A percentile compares a stretch with the other conserved stretches of the same genome.
Evolutionary conservation across 2,113 vertebrate species (phyloP).

Genomic region (Callithrix jacchus): DNA sequence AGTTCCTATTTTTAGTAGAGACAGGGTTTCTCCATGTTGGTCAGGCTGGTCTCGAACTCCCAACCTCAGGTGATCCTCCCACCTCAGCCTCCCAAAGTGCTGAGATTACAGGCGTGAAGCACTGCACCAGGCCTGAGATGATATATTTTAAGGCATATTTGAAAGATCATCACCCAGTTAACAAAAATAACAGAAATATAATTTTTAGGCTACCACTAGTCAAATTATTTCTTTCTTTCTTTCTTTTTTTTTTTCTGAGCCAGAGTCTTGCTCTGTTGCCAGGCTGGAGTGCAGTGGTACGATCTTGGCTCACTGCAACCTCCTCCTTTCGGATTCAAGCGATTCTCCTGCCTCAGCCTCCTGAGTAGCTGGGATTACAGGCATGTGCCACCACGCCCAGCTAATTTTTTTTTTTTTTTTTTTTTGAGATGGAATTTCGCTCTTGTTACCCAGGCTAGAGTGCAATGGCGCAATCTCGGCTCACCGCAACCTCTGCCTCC

Average conservation of each 20-base stretch:
- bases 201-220: background rate
- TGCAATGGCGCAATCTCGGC: too few species aligned
- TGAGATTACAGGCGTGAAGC: too few species aligned
- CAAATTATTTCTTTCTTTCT: too few species aligned
- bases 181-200: background rate
- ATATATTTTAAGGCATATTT: background rate
- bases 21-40: too few species aligned
- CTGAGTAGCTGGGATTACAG: background rate
- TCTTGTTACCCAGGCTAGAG: too few species aligned
- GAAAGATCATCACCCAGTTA: background rate
- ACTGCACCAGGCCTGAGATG: background rate
- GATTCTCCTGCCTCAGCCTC: background rate
- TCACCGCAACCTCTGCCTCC: too few species aligned
- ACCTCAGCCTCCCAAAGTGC: too few species aligned
- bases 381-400: accelerated
- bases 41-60: too few species aligned
- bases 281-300: background rate
- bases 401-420: background rate
- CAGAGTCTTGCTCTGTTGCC: background rate
- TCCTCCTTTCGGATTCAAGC: background rate
- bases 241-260: background rate
- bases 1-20: too few species aligned
- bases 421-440: too few species aligned
- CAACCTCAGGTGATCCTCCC: too few species aligned
- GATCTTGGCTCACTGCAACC: background rate